phyloP scores from a whole-genome alignment of 2,797 vertebrate genomes.

The Tragopan temminckii region DNA sequence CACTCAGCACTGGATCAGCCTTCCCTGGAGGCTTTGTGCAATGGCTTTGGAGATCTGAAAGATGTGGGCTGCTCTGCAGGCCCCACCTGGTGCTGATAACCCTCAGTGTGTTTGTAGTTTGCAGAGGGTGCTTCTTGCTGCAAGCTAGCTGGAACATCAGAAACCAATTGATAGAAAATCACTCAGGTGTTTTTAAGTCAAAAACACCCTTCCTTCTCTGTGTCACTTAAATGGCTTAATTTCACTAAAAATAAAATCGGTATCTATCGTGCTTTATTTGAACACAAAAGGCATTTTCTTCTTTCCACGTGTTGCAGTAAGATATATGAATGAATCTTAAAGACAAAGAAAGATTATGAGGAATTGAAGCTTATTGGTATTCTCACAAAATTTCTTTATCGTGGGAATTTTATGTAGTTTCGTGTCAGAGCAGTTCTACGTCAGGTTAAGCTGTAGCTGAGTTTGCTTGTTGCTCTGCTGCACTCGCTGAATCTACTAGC shows the following conservation, averaged over 20 bases:
- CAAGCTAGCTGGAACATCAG: neutral
- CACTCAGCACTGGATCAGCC: neutral
- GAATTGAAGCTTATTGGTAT: neutral
- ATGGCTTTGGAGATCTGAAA: neutral
- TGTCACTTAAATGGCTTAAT: neutral
- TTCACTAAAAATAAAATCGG: neutral
- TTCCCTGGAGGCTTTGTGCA: neutral
- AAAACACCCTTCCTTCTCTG: neutral
- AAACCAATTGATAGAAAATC: neutral
- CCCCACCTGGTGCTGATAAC: neutral
- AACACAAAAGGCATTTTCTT: neutral
- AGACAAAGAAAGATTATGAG: neutral
- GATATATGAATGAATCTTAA: neutral
- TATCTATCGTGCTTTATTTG: neutral
- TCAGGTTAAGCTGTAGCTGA: slow-evolving; percentile 34
- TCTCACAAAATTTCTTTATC: neutral
- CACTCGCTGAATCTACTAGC: slow-evolving; percentile 63
- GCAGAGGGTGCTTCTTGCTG: neutral
- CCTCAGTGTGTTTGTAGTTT: neutral
- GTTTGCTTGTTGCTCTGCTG: slow-evolving; percentile 55
- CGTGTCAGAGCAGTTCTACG: neutral
- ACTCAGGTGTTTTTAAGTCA: neutral
- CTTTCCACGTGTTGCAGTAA: neutral
- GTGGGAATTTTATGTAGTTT: neutral
- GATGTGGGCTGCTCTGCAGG: neutral